These are phyloP conservation scores for Spilosoma lubricipeda DNA, from an alignment of 2,888 invertebrate genomes.

Conservation along the genomic window DNA sequence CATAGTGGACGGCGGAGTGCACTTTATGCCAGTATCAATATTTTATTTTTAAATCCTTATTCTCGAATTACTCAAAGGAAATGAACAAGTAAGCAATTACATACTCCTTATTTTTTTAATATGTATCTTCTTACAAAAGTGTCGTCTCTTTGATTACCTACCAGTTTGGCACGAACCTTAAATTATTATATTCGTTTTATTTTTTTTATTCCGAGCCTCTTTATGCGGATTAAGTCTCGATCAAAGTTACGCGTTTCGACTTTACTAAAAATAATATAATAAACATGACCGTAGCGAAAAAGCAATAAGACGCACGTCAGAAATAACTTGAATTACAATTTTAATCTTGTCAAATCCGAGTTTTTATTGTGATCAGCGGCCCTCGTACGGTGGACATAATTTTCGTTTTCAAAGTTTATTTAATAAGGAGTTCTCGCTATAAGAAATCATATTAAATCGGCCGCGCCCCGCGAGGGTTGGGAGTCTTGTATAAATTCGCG, in stretches of 20 bases:
- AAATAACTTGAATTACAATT: conserved; percentile 85
- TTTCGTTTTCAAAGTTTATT: conserved; percentile 83
- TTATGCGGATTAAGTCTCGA: conserved; percentile 66
- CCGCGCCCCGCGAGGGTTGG: conserved; percentile 57
- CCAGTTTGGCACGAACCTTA: conserved; percentile 43
- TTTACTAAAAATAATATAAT: conserved; percentile 62
- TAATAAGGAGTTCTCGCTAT: conserved; percentile 79
- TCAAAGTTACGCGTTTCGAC: conserved; percentile 58
- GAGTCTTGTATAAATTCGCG: conserved; percentile 77
- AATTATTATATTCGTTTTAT: conserved; percentile 46
- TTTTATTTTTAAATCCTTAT: conserved; percentile 42
- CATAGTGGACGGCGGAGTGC: conserved; percentile 56
- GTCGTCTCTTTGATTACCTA: conserved; percentile 33
- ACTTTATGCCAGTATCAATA: conserved; percentile 61
- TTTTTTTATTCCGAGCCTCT: conserved; percentile 50
- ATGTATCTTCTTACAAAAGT: conserved; percentile 43
- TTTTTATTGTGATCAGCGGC: conserved; percentile 80
- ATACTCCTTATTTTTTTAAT: conserved; percentile 47
- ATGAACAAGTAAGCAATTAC: conserved; percentile 46
- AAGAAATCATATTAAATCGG: conserved; percentile 80
- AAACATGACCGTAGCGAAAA: conserved; percentile 76
- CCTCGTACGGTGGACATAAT: conserved; percentile 75
- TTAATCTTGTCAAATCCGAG: conserved; percentile 85
- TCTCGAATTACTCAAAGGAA: conserved; percentile 46
- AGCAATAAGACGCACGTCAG: conserved; percentile 83